Conservation (phyloP, 1,140 invertebrate genomes). For the Planococcus citri region DNA sequence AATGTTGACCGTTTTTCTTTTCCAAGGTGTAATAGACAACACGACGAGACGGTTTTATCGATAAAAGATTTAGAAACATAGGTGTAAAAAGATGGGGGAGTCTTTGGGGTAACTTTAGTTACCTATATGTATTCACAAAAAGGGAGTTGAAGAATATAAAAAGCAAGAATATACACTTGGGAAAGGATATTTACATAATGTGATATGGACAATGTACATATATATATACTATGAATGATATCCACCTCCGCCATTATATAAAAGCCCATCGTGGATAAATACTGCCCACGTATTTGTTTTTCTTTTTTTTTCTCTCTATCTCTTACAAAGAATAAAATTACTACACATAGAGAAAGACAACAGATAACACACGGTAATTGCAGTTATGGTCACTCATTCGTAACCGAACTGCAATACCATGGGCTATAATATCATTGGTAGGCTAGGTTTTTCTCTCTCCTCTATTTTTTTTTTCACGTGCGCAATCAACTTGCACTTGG, state of each 20-base stretch:
- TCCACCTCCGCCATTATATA: slow-evolving; percentile 9
- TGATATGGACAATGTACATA: neutral
- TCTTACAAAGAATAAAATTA: too few relatives aligned
- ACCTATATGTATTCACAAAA: too few relatives aligned
- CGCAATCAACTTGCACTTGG: neutral
- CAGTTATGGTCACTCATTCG: slow-evolving; percentile 19
- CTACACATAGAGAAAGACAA: neutral
- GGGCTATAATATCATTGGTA: slow-evolving; percentile 15
- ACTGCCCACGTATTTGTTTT: slow-evolving; percentile 11
- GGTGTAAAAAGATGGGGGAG: too few relatives aligned
- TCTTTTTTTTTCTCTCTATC: too few relatives aligned
- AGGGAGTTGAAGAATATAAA: too few relatives aligned
- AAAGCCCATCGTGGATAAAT: neutral
- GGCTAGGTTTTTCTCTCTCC: too few relatives aligned
- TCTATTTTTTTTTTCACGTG: neutral
- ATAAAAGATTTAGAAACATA: too few relatives aligned
- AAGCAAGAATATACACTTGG: too few relatives aligned
- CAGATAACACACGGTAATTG: neutral
- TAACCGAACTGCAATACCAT: neutral
- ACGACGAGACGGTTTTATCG: too few relatives aligned
- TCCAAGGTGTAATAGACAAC: too few relatives aligned
- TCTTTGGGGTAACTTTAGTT: too few relatives aligned
- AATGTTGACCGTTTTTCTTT: too few relatives aligned
- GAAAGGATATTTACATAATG: slow-evolving; percentile 18
- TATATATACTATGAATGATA: neutral